phyloP scores from a whole-genome alignment of 2,797 vertebrate genomes.

The Megalops cyprinoides region DNA sequence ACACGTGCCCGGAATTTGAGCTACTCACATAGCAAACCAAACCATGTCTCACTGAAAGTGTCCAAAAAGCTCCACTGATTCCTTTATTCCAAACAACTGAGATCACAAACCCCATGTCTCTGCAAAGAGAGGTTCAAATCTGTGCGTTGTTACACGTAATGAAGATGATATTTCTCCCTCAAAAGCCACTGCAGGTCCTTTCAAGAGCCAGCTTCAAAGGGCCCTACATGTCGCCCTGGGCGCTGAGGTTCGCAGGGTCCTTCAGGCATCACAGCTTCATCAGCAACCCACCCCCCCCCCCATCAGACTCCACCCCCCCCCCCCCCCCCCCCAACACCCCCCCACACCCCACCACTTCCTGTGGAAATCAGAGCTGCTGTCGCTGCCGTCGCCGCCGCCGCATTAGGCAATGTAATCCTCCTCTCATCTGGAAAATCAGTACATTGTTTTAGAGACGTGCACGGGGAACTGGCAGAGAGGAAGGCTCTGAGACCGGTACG shows the following conservation, averaged over 20 bases:
- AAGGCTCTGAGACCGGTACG: neutral
- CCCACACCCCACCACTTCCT: conserved; percentile 34
- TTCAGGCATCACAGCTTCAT: conserved; percentile 60
- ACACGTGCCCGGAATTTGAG: neutral
- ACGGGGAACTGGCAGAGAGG: neutral
- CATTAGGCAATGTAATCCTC: neutral
- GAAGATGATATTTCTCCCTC: neutral
- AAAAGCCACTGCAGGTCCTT: neutral
- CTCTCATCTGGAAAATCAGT: neutral
- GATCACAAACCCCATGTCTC: neutral
- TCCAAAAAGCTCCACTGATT: neutral
- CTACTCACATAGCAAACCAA: neutral
- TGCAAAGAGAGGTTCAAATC: neutral
- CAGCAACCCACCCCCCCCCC: conserved; percentile 48
- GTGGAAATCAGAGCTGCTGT: conserved; percentile 1
- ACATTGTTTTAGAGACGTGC: neutral
- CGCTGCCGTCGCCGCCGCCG: neutral
- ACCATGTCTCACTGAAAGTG: neutral
- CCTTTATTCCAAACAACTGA: neutral
- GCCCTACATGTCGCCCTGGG: neutral
- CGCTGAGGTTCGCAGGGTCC: conserved; percentile 45
- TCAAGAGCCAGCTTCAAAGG: neutral
- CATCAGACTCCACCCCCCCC: conserved; percentile 49
- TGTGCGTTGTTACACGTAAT: neutral
- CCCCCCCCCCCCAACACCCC: conserved; percentile 37